Conservation (phyloP, 2,113 vertebrate genomes). For the Entelurus aequoreus region DNA sequence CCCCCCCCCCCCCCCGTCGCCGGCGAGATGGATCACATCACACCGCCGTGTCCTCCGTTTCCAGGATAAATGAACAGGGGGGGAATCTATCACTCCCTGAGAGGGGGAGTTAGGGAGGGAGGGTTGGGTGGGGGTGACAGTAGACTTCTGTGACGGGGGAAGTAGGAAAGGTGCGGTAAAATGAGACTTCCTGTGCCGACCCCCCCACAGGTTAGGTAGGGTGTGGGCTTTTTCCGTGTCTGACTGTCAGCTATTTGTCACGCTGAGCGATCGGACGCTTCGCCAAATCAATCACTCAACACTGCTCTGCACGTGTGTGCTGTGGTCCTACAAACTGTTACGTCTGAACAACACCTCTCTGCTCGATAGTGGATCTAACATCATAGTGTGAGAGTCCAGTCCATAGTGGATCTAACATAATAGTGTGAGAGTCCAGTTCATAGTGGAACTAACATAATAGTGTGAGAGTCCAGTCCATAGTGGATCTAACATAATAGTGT, state of each 20-base stretch:
- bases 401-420: too few species aligned
- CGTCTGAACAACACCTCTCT: conserved; percentile 26
- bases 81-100: conserved; percentile 73
- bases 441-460: too few species aligned
- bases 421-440: too few species aligned
- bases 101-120: conserved; percentile 41
- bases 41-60: conserved; percentile 70
- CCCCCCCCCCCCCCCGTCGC: too few species aligned
- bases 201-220: conserved; percentile 70
- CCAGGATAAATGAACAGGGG: conserved; percentile 77
- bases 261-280: conserved; percentile 69
- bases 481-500: too few species aligned
- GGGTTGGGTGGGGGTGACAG: conserved; percentile 19
- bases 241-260: conserved; percentile 75
- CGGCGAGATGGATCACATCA: conserved; percentile 76
- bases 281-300: conserved; percentile 68
- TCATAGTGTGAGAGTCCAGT: too few species aligned
- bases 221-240: conserved; percentile 66
- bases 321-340: conserved; percentile 2
- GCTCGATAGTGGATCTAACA: too few species aligned
- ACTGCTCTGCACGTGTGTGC: conserved; percentile 26
- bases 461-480: too few species aligned
- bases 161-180: conserved; percentile 35
- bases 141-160: conserved; percentile 45
- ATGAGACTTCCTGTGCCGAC: conserved; percentile 13